A percentile compares a stretch with the other conserved stretches of the same genome.
Evolutionary conservation across 2,113 vertebrate genomes (phyloP).

Genomic region (Myodes glareolus): DNA sequence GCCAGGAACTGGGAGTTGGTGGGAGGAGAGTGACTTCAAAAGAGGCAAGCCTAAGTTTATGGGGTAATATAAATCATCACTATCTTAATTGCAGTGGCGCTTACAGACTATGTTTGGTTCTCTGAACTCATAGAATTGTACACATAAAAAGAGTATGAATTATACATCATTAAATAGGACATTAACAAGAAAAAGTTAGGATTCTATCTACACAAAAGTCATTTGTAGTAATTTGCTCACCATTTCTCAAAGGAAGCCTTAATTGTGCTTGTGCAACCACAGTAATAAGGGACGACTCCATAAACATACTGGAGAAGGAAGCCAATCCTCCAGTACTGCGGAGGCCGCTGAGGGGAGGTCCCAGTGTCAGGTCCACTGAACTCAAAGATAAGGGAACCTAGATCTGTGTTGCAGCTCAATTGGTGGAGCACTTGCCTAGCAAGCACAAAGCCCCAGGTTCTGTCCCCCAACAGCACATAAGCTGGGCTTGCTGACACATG

Average conservation of each 20-base stretch:
- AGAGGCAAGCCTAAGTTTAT: neutral
- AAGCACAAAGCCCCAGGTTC: neutral
- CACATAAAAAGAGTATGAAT: neutral
- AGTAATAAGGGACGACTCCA: neutral
- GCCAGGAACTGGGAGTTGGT: neutral
- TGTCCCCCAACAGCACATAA: neutral
- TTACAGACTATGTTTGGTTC: neutral
- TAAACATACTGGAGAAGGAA: neutral
- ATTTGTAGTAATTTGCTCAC: neutral
- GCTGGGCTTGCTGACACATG: too few relatives aligned
- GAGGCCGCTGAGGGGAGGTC: neutral
- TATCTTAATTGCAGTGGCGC: neutral
- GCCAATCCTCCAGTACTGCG: neutral
- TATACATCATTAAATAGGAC: neutral
- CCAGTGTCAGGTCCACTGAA: neutral
- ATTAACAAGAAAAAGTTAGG: neutral
- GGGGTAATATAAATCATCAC: neutral
- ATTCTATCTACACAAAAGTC: neutral
- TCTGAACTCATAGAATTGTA: conserved; percentile 6
- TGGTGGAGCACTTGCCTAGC: neutral
- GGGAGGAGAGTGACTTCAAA: neutral
- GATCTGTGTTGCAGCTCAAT: neutral
- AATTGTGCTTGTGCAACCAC: neutral
- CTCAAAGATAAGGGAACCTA: neutral
- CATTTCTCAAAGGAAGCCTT: conserved; percentile 17